Evolutionary conservation across 2,797 vertebrate species (phyloP).

Genomic region (Acanthiza pusilla): DNA sequence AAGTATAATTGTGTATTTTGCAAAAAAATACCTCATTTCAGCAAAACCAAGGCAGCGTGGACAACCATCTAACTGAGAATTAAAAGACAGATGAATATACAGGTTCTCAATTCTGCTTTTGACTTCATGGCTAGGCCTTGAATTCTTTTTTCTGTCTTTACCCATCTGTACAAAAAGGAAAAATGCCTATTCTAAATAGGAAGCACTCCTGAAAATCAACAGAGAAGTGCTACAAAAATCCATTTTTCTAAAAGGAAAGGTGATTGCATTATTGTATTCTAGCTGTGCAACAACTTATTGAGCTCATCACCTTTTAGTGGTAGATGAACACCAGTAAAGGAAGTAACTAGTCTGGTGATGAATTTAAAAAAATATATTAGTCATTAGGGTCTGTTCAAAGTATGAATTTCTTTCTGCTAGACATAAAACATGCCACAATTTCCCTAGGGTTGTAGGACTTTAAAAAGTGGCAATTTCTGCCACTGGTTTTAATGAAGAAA

Average conservation of each 20-base stretch:
- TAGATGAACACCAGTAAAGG: neutral
- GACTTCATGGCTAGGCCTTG: neutral
- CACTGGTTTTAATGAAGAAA: conserved; percentile 18
- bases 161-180: neutral
- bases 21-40: neutral
- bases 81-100: neutral
- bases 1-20: neutral
- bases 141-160: neutral
- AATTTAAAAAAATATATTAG: neutral
- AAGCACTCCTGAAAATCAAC: neutral
- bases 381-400: neutral
- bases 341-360: neutral
- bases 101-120: neutral
- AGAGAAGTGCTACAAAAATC: neutral
- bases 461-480: neutral
- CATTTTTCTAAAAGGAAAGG: neutral
- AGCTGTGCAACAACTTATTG: neutral
- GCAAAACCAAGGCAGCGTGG: neutral
- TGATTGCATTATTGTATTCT: neutral
- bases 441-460: neutral
- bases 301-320: neutral
- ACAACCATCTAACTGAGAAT: neutral
- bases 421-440: neutral
- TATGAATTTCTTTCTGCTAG: neutral
- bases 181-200: neutral